These are phyloP conservation scores for Pteronotus mesoamericanus DNA, from an alignment of 2,797 vertebrate genomes.

Conservation along the genomic window DNA sequence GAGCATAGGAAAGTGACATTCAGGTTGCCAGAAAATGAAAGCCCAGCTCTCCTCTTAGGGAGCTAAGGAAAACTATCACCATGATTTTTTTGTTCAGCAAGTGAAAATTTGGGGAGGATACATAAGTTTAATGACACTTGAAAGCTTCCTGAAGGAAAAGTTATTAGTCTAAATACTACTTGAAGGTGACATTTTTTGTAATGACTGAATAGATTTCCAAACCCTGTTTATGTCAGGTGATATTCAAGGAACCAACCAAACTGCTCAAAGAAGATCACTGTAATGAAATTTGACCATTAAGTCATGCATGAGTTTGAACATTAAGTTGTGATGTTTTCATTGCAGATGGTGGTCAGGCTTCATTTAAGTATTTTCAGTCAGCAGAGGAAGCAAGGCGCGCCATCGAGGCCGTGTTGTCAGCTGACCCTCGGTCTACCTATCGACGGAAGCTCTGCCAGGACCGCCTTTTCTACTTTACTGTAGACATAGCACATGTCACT, in stretches of 20 bases:
- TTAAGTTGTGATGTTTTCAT: conserved; percentile 2
- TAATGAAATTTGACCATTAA: neutral
- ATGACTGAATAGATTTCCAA: neutral
- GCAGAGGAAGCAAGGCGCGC: conserved; percentile 84
- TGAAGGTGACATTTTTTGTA: neutral
- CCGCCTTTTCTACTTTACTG: conserved; percentile 89
- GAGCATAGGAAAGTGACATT: neutral
- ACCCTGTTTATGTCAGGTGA: neutral
- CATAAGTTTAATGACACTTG: neutral
- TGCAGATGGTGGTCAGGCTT: conserved; percentile 58
- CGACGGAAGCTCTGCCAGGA: conserved; percentile 87
- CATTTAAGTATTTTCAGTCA: conserved; percentile 86
- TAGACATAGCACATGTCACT: conserved; percentile 88
- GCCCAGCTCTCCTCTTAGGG: neutral
- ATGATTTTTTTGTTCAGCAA: neutral
- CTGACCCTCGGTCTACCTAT: conserved; percentile 91
- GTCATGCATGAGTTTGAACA: neutral
- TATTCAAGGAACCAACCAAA: neutral
- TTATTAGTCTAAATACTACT: neutral
- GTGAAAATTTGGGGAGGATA: neutral
- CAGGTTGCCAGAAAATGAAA: neutral
- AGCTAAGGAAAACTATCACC: neutral
- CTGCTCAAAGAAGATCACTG: neutral
- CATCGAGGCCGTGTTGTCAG: conserved; percentile 86
- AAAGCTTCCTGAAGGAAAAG: neutral